Evolutionary conservation across 2,797 vertebrate genomes (phyloP).

Genomic region (Danio tinwini): DNA sequence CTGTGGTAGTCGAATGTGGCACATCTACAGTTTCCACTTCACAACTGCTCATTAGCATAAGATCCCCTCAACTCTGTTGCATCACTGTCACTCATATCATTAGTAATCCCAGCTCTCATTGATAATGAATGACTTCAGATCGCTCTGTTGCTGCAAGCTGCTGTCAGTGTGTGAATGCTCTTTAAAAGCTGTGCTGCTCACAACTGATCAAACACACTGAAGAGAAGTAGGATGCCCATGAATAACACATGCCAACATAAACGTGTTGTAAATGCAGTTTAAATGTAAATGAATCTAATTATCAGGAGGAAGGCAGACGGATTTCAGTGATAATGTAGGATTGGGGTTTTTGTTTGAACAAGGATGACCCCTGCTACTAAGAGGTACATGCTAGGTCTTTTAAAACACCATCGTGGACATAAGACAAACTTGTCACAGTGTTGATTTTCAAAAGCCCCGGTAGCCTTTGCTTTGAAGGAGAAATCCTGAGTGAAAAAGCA

Average conservation of each 20-base stretch:
- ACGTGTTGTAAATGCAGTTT: conserved; percentile 25
- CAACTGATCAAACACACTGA: conserved; percentile 29
- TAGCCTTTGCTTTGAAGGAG: conserved; percentile 37
- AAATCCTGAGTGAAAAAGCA: neutral
- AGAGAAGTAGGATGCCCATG: conserved; percentile 39
- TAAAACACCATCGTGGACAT: conserved; percentile 48
- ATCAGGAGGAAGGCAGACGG: neutral
- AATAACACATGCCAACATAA: conserved; percentile 23
- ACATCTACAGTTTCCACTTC: neutral
- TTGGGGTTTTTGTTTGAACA: conserved; percentile 57
- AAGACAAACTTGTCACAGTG: conserved; percentile 52
- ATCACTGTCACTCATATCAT: neutral
- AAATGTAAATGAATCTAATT: neutral
- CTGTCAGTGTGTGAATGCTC: neutral
- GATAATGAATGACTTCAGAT: neutral
- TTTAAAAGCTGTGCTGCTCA: conserved; percentile 3
- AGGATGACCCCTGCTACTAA: conserved; percentile 58
- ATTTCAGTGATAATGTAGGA: conserved; percentile 49
- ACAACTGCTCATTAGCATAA: neutral
- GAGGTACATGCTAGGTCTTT: conserved; percentile 62
- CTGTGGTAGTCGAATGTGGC: neutral
- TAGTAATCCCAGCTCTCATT: neutral
- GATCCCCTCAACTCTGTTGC: neutral
- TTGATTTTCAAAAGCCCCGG: conserved; percentile 11
- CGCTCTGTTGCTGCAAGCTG: neutral